Evolutionary conservation across 2,888 invertebrate species (phyloP), one percentile per base, ranked within the genome.

Genomic region (Meandrusa payeni): DNA sequence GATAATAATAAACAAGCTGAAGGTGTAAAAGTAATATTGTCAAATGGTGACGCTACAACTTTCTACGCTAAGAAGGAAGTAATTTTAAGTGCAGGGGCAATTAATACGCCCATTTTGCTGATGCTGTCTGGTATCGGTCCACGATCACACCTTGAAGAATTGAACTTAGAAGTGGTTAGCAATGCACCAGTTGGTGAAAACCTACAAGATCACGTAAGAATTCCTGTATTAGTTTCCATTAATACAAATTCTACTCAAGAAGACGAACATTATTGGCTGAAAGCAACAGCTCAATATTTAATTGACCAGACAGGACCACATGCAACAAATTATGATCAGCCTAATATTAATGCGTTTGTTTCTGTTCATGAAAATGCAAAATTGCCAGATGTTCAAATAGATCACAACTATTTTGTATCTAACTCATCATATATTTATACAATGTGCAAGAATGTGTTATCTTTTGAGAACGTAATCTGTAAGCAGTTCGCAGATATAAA

Each of bases 151-250:
- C 60, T 87, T 2, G 52, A 76, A 55, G 59, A 72, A 26, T 55
- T 70, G 5, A 55, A 59, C 4, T 68, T 87, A 28, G 43, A 75
- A n/a, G 60, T 77, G 0, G 37, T 76, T 31, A 63, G 62, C 12
- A 52, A 81, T 54, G 64, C 82, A 36, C 75, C 72, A 1, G 86
- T 87, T 1, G 87, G 87, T n/a, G 63, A 71, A 58, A 85, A 87
- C 58, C 64, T 87, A n/a, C 85, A 85, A 59, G 86, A 87, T 41
- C 87, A 87, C 52, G 82, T 83, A 0, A 70, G 82, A 40, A 81
- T 87, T 52, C 80, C 85, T 3, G 62, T 87, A 33, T 77, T 78
- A 10, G 64, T 86, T 0, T 75, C 68, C 11, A 50, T 85, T 3
- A 57, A 79, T 26, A 78, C 79, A 24, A 78, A 79, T 26, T 74